These are phyloP conservation scores for Myotis myotis DNA, from an alignment of 2,797 vertebrate genomes.

Conservation along the genomic window DNA sequence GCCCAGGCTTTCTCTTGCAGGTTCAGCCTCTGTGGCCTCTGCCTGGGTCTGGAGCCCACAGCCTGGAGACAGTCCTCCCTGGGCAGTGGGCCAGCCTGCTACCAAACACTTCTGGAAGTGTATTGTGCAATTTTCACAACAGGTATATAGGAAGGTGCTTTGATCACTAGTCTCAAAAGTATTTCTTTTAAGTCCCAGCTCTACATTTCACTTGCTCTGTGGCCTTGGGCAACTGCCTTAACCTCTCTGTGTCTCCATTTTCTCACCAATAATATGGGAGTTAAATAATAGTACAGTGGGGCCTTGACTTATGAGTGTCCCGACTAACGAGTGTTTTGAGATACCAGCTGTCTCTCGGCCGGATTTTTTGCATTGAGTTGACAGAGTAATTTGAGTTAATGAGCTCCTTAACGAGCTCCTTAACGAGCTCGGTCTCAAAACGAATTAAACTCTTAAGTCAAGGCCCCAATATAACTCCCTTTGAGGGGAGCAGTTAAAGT, in stretches of 20 bases:
- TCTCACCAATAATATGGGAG: conserved; percentile 36
- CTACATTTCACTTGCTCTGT: neutral
- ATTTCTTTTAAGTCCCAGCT: neutral
- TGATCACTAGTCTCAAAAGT: neutral
- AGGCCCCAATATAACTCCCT: neutral
- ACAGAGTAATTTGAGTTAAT: too few species aligned
- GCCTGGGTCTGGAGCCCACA: neutral
- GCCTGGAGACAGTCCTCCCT: conserved; percentile 13
- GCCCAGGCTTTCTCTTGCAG: neutral
- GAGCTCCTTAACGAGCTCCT: too few species aligned
- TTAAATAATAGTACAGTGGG: neutral
- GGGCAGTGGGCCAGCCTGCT: neutral
- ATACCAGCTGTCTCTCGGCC: too few species aligned
- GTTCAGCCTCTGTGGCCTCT: neutral
- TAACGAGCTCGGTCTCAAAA: too few species aligned
- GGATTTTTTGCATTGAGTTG: too few species aligned
- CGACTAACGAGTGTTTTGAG: too few species aligned
- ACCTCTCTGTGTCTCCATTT: conserved; percentile 29
- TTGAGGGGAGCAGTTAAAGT: neutral
- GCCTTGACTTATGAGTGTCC: too few species aligned
- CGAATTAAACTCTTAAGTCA: too few species aligned
- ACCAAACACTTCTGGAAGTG: neutral
- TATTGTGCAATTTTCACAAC: neutral
- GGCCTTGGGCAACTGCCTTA: neutral
- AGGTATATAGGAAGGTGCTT: neutral